Evolutionary conservation across 2,113 vertebrate species (phyloP).

Genomic region (Sander lucioperca): DNA sequence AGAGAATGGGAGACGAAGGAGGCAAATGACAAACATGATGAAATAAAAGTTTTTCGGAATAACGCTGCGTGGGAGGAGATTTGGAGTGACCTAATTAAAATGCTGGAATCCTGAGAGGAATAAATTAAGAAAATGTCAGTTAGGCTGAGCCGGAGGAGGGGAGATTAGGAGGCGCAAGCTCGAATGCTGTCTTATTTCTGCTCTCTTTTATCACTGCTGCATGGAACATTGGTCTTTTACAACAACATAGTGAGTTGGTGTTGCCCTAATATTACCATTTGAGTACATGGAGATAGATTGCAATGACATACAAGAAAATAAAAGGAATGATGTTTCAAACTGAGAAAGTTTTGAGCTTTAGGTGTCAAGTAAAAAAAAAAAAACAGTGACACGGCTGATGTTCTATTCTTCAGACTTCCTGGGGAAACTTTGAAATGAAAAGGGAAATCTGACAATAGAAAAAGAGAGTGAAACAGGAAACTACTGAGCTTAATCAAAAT

Average conservation of each 20-base stretch:
- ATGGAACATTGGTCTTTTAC: slow-evolving; percentile 57
- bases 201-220: slow-evolving; percentile 57
- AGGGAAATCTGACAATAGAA: slow-evolving; percentile 32
- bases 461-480: slow-evolving; percentile 2
- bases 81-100: slow-evolving; percentile 84
- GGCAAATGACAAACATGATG: slow-evolving; percentile 72
- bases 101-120: slow-evolving; percentile 81
- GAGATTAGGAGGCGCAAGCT: slow-evolving; percentile 75
- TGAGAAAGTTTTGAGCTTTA: slow-evolving; percentile 5
- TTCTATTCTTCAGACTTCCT: slow-evolving; percentile 14
- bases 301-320: not conserved
- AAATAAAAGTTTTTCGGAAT: slow-evolving; percentile 73
- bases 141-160: slow-evolving; percentile 80
- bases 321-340: not conserved
- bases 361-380: slow-evolving; percentile 1
- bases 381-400: slow-evolving; percentile 1
- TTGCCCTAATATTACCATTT: slow-evolving; percentile 14
- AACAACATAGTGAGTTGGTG: slow-evolving; percentile 33
- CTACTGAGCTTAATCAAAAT: slow-evolving; percentile 33
- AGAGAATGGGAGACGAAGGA: slow-evolving; percentile 53
- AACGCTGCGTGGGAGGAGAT: slow-evolving; percentile 79
- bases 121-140: slow-evolving; percentile 83
- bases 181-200: slow-evolving; percentile 72
- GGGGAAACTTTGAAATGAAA: slow-evolving; percentile 37
- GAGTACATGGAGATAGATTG: slow-evolving; percentile 1